phyloP scores from a whole-genome alignment of 2,797 vertebrate genomes.

The Manis javanica region DNA sequence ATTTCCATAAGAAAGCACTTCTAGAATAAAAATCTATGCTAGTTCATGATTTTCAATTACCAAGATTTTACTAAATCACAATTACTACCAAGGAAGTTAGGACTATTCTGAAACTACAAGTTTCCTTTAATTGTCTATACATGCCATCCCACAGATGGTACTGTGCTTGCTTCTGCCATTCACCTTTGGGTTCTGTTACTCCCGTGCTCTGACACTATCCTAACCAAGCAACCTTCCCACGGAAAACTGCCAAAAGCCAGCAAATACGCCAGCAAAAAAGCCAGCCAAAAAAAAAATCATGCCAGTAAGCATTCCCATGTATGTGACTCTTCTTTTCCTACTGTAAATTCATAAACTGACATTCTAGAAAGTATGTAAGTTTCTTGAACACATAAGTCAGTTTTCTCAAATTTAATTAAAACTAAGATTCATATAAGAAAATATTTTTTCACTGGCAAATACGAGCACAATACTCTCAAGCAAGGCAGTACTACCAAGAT shows the following conservation, averaged over 20 bases:
- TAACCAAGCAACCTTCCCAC: background rate
- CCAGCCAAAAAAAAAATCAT: background rate
- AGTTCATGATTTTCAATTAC: background rate
- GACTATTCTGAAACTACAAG: constrained; percentile 20
- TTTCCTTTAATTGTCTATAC: background rate
- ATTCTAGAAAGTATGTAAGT: background rate
- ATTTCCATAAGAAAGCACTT: constrained; percentile 24
- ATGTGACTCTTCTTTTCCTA: background rate
- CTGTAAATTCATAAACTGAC: background rate
- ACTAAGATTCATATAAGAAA: background rate
- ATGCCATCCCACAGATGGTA: background rate
- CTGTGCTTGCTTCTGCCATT: background rate
- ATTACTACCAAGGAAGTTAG: constrained; percentile 24
- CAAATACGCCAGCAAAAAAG: background rate
- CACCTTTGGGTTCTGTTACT: background rate
- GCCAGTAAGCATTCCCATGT: background rate
- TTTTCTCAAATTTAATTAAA: background rate
- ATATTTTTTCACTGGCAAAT: background rate
- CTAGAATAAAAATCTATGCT: constrained; percentile 40
- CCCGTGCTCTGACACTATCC: background rate
- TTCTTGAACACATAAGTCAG: background rate
- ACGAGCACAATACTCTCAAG: background rate
- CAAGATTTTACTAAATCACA: background rate
- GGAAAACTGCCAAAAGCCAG: background rate
- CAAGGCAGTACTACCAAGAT: background rate